These are phyloP conservation scores for Ametastegia equiseti DNA, from an alignment of 2,888 invertebrate species.

Conservation along the genomic window DNA sequence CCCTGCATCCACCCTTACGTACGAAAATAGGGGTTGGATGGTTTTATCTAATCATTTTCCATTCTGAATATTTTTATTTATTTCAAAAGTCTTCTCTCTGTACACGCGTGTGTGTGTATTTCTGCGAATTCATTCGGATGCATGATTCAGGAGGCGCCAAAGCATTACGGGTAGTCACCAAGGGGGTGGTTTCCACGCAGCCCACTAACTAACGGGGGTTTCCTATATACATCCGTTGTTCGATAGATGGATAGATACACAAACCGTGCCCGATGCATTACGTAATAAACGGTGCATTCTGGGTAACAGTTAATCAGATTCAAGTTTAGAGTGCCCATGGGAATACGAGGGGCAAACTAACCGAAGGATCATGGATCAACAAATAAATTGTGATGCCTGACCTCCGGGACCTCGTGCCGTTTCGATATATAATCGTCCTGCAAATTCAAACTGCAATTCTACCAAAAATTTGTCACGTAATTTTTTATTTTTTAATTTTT, in stretches of 20 bases:
- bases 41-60: too few species aligned
- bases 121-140: not conserved
- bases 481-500: not conserved
- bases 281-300: constrained; percentile 42
- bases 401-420: not conserved
- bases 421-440: not conserved
- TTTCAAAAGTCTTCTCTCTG: not conserved
- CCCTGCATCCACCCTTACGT: too few species aligned
- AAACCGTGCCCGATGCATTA: constrained; percentile 29
- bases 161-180: not conserved
- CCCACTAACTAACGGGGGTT: constrained; percentile 5
- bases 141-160: not conserved
- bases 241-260: constrained; percentile 40
- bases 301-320: constrained; percentile 43
- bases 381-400: constrained; percentile 30
- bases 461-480: not conserved
- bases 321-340: constrained; percentile 39
- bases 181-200: constrained; percentile 2
- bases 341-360: constrained; percentile 24
- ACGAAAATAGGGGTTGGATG: too few species aligned
- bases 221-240: not conserved
- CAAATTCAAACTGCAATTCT: not conserved
- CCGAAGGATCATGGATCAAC: constrained; percentile 30
- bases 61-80: not conserved
- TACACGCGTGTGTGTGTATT: too few species aligned